phyloP scores from a whole-genome alignment of 2,797 vertebrate genomes.

The Natrix natrix region DNA sequence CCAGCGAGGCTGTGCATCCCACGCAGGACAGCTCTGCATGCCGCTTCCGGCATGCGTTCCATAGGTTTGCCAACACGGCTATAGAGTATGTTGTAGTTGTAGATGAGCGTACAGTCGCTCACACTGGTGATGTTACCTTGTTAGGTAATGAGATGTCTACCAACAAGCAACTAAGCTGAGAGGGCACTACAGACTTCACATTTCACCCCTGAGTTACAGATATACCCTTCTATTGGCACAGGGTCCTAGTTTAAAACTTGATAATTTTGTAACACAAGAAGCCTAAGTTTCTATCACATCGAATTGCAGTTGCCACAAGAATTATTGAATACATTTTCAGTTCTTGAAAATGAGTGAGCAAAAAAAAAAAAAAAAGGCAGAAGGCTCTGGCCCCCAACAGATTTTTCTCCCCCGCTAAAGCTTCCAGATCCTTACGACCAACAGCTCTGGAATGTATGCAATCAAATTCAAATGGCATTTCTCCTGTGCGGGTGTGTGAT shows the following conservation, averaged over 20 bases:
- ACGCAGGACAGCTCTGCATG: too few species aligned
- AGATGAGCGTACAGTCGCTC: not conserved
- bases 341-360: not conserved
- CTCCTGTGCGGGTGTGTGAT: conserved; percentile 20
- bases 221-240: not conserved
- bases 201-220: not conserved
- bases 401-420: not conserved
- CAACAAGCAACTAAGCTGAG: not conserved
- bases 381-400: not conserved
- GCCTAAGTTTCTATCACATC: not conserved
- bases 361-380: not conserved
- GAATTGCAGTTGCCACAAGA: not conserved
- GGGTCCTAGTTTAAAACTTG: not conserved
- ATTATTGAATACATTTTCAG: not conserved
- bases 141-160: not conserved
- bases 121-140: not conserved
- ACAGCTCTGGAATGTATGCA: not conserved
- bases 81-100: not conserved
- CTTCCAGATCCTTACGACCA: not conserved
- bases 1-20: too few species aligned
- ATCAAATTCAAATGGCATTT: conserved; percentile 44
- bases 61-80: too few species aligned
- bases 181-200: not conserved
- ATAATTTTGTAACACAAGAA: not conserved
- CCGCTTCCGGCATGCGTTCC: too few species aligned